These are phyloP conservation scores for Drosophila subsilvestris DNA, from an alignment of 2,888 invertebrate genomes.

Conservation along the genomic window DNA sequence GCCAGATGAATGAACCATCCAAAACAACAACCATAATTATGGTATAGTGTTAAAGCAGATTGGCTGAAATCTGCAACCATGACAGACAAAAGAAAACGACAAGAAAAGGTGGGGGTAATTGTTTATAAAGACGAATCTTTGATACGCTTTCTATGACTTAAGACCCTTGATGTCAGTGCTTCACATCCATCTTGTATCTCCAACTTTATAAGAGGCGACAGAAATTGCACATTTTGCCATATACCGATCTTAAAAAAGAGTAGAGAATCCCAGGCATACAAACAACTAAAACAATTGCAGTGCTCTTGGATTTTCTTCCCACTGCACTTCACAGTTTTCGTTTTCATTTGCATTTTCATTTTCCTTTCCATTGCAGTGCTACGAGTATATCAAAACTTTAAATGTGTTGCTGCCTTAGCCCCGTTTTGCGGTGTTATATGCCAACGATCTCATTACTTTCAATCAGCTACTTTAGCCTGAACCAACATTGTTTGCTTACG, in stretches of 20 bases:
- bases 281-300: constrained; percentile 14
- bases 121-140: neutral
- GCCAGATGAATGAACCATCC: constrained; percentile 20
- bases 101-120: neutral
- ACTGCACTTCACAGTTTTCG: constrained; percentile 13
- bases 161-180: no score
- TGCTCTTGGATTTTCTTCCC: constrained; percentile 24
- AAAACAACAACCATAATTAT: constrained; percentile 29
- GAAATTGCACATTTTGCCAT: no score
- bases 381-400: constrained; percentile 34
- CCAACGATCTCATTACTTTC: constrained; percentile 56
- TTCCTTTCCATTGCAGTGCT: constrained; percentile 30
- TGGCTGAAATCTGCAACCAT: constrained; percentile 47
- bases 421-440: constrained; percentile 47
- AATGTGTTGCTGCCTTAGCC: constrained; percentile 37
- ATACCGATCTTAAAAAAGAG: neutral
- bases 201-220: neutral
- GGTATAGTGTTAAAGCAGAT: constrained; percentile 54
- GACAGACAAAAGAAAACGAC: constrained; percentile 34
- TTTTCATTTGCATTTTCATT: constrained; percentile 46
- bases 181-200: neutral
- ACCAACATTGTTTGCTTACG: constrained; percentile 33
- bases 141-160: constrained; percentile 14
- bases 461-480: constrained; percentile 48
- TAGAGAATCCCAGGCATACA: constrained; percentile 10